phyloP scores from a whole-genome alignment of 2,888 invertebrate species.

The Drosophila longiperda region DNA sequence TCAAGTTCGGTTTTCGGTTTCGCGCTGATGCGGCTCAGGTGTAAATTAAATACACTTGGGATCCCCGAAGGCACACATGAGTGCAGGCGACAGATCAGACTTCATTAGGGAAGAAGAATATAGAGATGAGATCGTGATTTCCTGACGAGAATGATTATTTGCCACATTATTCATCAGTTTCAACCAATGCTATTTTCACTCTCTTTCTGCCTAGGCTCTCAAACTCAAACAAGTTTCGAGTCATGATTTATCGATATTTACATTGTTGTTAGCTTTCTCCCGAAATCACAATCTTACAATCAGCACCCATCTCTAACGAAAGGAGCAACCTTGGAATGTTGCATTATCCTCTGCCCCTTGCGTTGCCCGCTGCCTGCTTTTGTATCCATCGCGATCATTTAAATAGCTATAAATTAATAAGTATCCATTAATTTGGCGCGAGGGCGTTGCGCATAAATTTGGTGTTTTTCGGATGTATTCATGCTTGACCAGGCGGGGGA shows the following conservation, averaged over 20 bases:
- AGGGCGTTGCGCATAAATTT: constrained; percentile 77
- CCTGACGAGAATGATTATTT: background rate
- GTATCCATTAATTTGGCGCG: constrained; percentile 79
- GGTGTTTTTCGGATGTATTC: constrained; percentile 58
- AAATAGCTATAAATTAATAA: constrained; percentile 80
- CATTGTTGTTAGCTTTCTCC: background rate
- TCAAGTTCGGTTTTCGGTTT: constrained; percentile 75
- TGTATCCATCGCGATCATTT: constrained; percentile 70
- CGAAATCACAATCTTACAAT: background rate
- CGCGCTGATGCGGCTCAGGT: constrained; percentile 67
- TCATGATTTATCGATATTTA: background rate
- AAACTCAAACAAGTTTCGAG: background rate
- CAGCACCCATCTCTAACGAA: constrained; percentile 26
- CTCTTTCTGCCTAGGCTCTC: background rate
- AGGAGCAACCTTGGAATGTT: constrained; percentile 69
- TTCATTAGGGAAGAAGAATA: constrained; percentile 59
- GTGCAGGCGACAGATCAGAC: constrained; percentile 64
- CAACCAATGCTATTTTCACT: background rate
- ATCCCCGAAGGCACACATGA: constrained; percentile 26
- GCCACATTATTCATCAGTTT: background rate
- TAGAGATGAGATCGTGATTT: constrained; percentile 33
- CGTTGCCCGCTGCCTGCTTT: background rate
- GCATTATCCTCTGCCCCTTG: constrained; percentile 11
- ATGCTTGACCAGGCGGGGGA: background rate
- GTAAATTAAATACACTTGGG: constrained; percentile 76